Percentiles rank a stretch among this genome's conserved stretches.
These are phyloP conservation scores for Drosophila saltans DNA, from an alignment of 1,140 invertebrate species.

Conservation along the genomic window DNA sequence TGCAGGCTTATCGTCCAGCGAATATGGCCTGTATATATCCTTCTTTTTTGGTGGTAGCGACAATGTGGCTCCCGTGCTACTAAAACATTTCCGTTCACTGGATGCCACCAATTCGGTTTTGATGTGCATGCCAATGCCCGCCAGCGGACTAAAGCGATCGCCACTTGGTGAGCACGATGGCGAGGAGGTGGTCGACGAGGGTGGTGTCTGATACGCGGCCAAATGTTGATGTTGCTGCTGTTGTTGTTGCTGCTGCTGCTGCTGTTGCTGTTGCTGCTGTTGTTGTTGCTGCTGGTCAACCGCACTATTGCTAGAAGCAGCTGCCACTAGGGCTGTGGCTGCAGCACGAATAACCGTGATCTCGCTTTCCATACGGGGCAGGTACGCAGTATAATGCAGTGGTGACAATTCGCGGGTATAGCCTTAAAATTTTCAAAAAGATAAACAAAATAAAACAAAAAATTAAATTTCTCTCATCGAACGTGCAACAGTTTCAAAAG, in stretches of 20 bases:
- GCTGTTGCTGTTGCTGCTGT: slow-evolving; percentile 29
- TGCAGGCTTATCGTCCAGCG: slow-evolving; percentile 87
- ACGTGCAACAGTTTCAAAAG: not conserved
- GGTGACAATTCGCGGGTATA: slow-evolving; percentile 86
- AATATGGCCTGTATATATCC: slow-evolving; percentile 93
- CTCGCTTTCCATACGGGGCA: slow-evolving; percentile 84
- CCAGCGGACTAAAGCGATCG: slow-evolving; percentile 67
- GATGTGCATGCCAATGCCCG: slow-evolving; percentile 49
- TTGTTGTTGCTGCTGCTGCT: slow-evolving; percentile 21
- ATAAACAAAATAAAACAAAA: not conserved
- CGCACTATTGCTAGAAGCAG: slow-evolving; percentile 50
- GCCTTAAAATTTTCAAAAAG: slow-evolving; percentile 77
- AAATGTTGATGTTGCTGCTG: slow-evolving; percentile 41
- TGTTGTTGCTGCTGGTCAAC: slow-evolving; percentile 15
- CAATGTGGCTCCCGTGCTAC: slow-evolving; percentile 90
- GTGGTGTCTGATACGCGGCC: slow-evolving; percentile 77
- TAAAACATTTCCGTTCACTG: slow-evolving; percentile 87
- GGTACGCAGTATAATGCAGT: slow-evolving; percentile 86
- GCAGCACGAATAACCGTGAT: slow-evolving; percentile 84
- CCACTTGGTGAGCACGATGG: slow-evolving; percentile 72
- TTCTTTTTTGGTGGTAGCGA: slow-evolving; percentile 94
- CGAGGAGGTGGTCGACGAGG: slow-evolving; percentile 77
- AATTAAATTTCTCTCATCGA: not conserved
- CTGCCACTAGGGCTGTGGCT: slow-evolving; percentile 74
- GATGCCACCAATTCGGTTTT: slow-evolving; percentile 63